Evolutionary conservation across 2,113 vertebrate species (phyloP), one percentile per base, ranked within the genome.

Genomic region (Tragelaphus imberbis): DNA sequence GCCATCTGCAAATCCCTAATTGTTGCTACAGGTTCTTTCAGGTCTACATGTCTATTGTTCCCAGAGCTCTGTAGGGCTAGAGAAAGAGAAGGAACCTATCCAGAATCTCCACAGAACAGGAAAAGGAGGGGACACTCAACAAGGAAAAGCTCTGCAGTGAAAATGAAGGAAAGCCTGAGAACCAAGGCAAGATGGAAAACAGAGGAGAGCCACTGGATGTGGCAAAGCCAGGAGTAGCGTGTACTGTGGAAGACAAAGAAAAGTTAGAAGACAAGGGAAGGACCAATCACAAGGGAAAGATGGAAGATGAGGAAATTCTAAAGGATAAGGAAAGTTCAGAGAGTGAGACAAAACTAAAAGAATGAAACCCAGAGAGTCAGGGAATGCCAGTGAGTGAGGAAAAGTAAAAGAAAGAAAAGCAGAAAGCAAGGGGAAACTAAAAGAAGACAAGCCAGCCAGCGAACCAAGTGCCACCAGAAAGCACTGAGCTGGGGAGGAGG

Each of bases 81-180:
- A 91, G 68, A 96, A 91, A 28, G 49, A 95, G 82, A 49, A 94
- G 40, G 47, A 91, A 77, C 86, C 89, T 71, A 27, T 59, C 33
- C 36, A 84, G 82, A 90, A 92, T 90, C 51, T 36, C 63, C 33
- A 77, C 85, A 97, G 89, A 88, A 91, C 71, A 94, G 71, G 88
- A 97, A 63, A 89, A 96, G 59, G 56, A 97, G 44, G 53, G 59
- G 81, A 25, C 11, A 77, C 12, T 44, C 71, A 25, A 23, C 68
- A 75, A 44, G 71, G 97, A 97, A 94, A 81, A 94, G 68, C 59
- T 79, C 59, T 44, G 4, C 97, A 96, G 4, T 92, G 94, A 95
- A 95, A 95, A 96, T 90, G 97, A 96, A 92, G 63, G 56, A 80
- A 92, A 61, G 56, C n/a, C 87, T 92, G 86, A 51, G 15, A 97